phyloP scores from a whole-genome alignment of 2,797 vertebrate species.

The Enteromius paludinosus region DNA sequence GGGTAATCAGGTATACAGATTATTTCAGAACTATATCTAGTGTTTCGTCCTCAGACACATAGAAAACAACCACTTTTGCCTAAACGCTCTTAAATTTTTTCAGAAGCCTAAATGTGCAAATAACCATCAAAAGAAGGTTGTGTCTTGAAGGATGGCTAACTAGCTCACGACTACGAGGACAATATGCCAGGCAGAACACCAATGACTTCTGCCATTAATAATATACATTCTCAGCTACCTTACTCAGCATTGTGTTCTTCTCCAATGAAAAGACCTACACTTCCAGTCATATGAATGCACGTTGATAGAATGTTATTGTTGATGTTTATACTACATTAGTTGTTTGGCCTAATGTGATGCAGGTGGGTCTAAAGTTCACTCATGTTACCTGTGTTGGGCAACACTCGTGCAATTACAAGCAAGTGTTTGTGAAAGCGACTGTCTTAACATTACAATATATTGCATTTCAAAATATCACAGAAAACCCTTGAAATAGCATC shows the following conservation, averaged over 20 bases:
- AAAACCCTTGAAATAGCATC: too few relatives aligned
- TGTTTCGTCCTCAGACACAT: neutral
- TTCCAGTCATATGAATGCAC: neutral
- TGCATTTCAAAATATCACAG: neutral
- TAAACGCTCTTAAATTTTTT: slow-evolving; percentile 59
- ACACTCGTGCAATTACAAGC: slow-evolving; percentile 2
- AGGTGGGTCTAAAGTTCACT: slow-evolving; percentile 55
- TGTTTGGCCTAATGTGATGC: slow-evolving; percentile 67
- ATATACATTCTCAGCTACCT: slow-evolving; percentile 26
- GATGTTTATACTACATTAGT: slow-evolving; percentile 62
- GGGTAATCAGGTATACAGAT: slow-evolving; percentile 60
- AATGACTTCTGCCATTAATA: slow-evolving; percentile 45
- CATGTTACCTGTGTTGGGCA: neutral
- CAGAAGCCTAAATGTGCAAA: slow-evolving; percentile 76
- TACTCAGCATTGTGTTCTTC: too few relatives aligned
- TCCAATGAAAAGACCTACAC: neutral
- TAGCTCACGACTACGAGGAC: slow-evolving; percentile 17
- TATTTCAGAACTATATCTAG: slow-evolving; percentile 37
- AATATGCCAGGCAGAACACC: slow-evolving; percentile 31
- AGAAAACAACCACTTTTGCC: neutral
- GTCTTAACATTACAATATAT: neutral
- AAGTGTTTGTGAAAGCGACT: slow-evolving; percentile 11
- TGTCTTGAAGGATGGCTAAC: slow-evolving; percentile 28
- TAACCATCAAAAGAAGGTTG: slow-evolving; percentile 59
- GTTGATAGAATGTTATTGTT: slow-evolving; percentile 16